Conservation (phyloP, 1,140 invertebrate species). For the Drosophila sucinea region DNA sequence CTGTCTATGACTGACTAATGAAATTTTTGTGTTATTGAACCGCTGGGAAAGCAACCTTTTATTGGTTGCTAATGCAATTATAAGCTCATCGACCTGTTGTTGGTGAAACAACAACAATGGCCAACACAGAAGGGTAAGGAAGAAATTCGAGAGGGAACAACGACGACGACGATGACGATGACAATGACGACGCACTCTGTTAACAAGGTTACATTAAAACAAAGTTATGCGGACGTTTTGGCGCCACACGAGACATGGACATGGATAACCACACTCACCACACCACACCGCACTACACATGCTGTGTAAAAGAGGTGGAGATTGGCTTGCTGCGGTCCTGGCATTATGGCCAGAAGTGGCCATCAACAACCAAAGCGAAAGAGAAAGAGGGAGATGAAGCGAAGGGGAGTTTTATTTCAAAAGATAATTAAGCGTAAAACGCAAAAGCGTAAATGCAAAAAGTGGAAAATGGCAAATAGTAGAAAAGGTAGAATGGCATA, state of each 20-base stretch:
- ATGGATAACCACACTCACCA: slow-evolving; percentile 1
- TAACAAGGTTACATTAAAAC: slow-evolving; percentile 48
- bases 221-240: slow-evolving; percentile 32
- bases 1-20: slow-evolving; percentile 12
- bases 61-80: slow-evolving; percentile 52
- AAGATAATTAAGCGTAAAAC: slow-evolving; percentile 48
- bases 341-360: background rate
- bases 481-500: slow-evolving; percentile 37
- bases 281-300: background rate
- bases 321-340: background rate
- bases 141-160: background rate
- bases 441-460: slow-evolving; percentile 30
- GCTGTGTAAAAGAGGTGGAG: slow-evolving; percentile 1
- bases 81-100: slow-evolving; percentile 51
- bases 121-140: background rate
- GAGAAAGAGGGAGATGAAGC: background rate
- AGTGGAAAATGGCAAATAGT: slow-evolving; percentile 33
- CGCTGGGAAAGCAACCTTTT: slow-evolving; percentile 24
- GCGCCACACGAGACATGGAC: slow-evolving; percentile 21
- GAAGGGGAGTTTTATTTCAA: slow-evolving; percentile 28
- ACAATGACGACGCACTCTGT: slow-evolving; percentile 19
- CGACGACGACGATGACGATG: background rate
- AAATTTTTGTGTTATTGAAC: slow-evolving; percentile 32
- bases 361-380: background rate
- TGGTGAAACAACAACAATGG: background rate